These are phyloP conservation scores for Zaprionus bogoriensis DNA, from an alignment of 2,888 invertebrate species.

Conservation along the genomic window DNA sequence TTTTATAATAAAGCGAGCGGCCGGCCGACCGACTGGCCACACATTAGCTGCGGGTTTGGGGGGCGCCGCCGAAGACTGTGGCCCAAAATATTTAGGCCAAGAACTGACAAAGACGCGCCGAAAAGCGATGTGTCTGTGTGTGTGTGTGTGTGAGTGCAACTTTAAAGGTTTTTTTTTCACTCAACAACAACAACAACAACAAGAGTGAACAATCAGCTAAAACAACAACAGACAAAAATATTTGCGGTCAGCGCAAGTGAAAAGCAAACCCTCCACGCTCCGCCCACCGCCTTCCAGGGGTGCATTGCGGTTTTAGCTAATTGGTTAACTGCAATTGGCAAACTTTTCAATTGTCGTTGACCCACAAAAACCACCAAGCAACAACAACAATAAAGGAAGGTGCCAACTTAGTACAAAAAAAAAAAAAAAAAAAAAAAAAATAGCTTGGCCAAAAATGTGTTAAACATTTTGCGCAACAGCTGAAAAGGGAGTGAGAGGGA, in stretches of 20 bases:
- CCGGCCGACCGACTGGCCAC: slow-evolving; percentile 9
- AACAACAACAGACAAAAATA: slow-evolving; percentile 2
- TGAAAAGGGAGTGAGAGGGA: background rate
- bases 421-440: slow-evolving; percentile 34
- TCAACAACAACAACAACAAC: slow-evolving; percentile 19
- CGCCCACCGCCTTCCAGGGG: background rate
- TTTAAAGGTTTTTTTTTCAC: slow-evolving; percentile 30
- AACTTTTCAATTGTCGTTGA: slow-evolving; percentile 60
- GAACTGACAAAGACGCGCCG: slow-evolving; percentile 52
- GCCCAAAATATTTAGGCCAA: slow-evolving; percentile 67
- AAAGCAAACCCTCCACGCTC: slow-evolving; percentile 13
- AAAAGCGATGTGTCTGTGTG: background rate
- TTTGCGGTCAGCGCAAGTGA: slow-evolving; percentile 40
- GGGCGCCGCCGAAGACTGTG: no score
- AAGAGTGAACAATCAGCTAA: slow-evolving; percentile 1
- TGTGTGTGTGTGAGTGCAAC: background rate
- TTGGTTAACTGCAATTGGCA: slow-evolving; percentile 71
- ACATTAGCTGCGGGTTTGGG: background rate
- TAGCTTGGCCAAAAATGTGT: slow-evolving; percentile 42
- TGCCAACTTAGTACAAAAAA: slow-evolving; percentile 16
- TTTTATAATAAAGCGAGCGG: slow-evolving; percentile 63
- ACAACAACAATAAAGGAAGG: slow-evolving; percentile 12
- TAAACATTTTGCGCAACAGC: slow-evolving; percentile 55
- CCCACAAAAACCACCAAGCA: slow-evolving; percentile 47
- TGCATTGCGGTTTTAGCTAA: slow-evolving; percentile 33